Evolutionary conservation across 1,140 invertebrate species (phyloP), one percentile per base, ranked within the genome.

Genomic region (Caenorhabditis tropicalis): DNA sequence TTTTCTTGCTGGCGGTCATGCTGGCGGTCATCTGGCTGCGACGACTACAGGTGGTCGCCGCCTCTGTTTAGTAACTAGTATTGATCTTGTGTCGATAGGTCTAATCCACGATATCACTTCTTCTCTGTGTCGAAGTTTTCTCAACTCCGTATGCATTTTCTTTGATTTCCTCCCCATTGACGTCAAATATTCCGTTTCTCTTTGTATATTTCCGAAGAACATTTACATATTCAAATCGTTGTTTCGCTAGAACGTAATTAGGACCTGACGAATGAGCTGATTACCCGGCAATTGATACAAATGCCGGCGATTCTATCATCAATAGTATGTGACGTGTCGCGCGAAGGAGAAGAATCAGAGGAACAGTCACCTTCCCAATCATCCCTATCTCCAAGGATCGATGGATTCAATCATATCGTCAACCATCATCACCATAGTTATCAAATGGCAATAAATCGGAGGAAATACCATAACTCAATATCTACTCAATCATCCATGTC

Each of bases 231-330:
- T 65, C 2, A 36, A 27, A 27, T 16, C 33, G 21, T 43, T 33
- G 31, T 21, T 39, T 74, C 33, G 43, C n/a, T 74, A 74, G 65
- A 12, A 39, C 19, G 65, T 74, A 74, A 74, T 74, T 74, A n/a
- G 12, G 36, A 74, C 65, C 65, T 74, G 65, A 10, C 36, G 65
- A 74, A 74, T 74, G 65, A 74, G 65, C 65, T 74, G 43, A 74
- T 10, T n/a, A 1, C 15, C 33, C 24, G 36, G n/a, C n/a, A 5
- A 19, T 4, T 21, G 12, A 6, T 74, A 3, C 2, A 24, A 74
- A 74, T 74, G 65, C 65, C 65, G 36, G 58, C 31, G 29, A 65
- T 31, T 12, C 33, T 65, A 19, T 74, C 65, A 74, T 74, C 65
- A 10, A 43, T 74, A 12, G 24, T 43, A 24, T 74, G 65, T 15